Evolutionary conservation across 1,140 invertebrate genomes (phyloP).

Genomic region (Drosophila bifasciata): DNA sequence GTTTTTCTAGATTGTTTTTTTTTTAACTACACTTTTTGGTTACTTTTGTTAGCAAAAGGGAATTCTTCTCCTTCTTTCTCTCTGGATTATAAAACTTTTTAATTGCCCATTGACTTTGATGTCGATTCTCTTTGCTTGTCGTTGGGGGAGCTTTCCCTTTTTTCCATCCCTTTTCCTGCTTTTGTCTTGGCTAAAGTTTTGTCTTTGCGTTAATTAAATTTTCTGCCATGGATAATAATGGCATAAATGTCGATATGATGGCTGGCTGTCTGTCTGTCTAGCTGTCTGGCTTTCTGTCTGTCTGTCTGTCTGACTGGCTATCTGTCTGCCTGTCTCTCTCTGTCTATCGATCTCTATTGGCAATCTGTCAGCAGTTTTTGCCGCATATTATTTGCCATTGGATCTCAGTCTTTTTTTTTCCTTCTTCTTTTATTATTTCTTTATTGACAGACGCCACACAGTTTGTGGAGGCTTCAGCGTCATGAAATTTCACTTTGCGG

Average conservation of each 20-base stretch:
- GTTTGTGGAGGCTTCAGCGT: slow-evolving; percentile 35
- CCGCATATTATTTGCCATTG: slow-evolving; percentile 71
- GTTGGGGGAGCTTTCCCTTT: slow-evolving; percentile 9
- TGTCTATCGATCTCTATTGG: slow-evolving; percentile 21
- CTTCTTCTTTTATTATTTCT: slow-evolving; percentile 51
- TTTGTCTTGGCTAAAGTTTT: slow-evolving; percentile 43
- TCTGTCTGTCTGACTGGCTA: slow-evolving; percentile 21
- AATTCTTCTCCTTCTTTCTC: neutral
- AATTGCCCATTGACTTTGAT: slow-evolving; percentile 63
- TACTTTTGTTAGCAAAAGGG: neutral
- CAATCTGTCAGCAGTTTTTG: slow-evolving; percentile 59
- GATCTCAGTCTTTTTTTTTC: slow-evolving; percentile 3
- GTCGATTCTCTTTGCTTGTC: slow-evolving; percentile 29
- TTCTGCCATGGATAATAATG: slow-evolving; percentile 53
- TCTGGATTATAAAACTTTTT: slow-evolving; percentile 63
- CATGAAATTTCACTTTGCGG: slow-evolving; percentile 74
- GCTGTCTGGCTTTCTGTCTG: slow-evolving; percentile 13
- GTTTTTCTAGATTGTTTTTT: neutral
- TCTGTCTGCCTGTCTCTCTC: slow-evolving; percentile 31
- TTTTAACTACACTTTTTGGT: slow-evolving; percentile 18
- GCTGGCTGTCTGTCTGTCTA: slow-evolving; percentile 26
- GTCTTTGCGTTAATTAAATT: slow-evolving; percentile 64
- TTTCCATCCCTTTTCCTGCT: neutral
- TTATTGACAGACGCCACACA: slow-evolving; percentile 66
- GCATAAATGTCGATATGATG: slow-evolving; percentile 63